Evolutionary conservation across 2,113 vertebrate species (phyloP), one percentile per base, ranked within the genome.

Genomic region (Onychostruthus taczanowskii): DNA sequence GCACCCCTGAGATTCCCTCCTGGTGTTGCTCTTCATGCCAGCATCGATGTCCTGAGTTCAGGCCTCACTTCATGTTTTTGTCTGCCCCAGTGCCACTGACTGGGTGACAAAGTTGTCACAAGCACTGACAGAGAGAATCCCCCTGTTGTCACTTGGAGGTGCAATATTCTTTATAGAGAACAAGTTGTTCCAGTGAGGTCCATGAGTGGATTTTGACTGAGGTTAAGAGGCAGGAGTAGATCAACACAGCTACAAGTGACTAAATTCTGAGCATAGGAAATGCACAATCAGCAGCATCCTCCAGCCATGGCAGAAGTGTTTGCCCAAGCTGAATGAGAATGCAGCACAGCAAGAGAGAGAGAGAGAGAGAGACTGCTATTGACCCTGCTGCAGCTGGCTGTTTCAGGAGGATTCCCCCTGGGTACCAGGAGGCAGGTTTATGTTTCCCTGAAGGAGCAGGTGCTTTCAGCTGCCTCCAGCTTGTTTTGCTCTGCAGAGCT

Each of bases 401-500:
- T 61, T 87, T 35, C 73, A 20, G 35, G 76, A 91, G 75, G 61
- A 39, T 24, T 41, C 62, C 82, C 61, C 66, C 46, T 44, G 49
- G 27, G 49, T 50, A 28, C 30, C 58, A 82, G 24, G 62, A 95
- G 91, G 67, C n/a, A 92, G 56, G 44, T 78, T 82, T 44, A 41
- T 31, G 68, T 84, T 75, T 68, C 47, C 73, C 70, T 87, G 77
- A 88, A 93, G 85, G 53, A 89, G 61, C 22, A 67, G n/a, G 30
- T 90, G 72, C 85, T 82, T 82, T 90, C 61, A 78, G 79, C 88
- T 77, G 49, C 76, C 90, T 86, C 52, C 82, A 80, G 28, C 86
- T 89, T 53, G n/a, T 75, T 90, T 67, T 44, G 56, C 79, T 95
- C 59, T 83, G 79, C 88, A 94, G 94, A 94, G 59, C 76, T 86